These are phyloP conservation scores for Ginglymostoma cirratum DNA, from an alignment of 2,113 vertebrate genomes.

Conservation along the genomic window DNA sequence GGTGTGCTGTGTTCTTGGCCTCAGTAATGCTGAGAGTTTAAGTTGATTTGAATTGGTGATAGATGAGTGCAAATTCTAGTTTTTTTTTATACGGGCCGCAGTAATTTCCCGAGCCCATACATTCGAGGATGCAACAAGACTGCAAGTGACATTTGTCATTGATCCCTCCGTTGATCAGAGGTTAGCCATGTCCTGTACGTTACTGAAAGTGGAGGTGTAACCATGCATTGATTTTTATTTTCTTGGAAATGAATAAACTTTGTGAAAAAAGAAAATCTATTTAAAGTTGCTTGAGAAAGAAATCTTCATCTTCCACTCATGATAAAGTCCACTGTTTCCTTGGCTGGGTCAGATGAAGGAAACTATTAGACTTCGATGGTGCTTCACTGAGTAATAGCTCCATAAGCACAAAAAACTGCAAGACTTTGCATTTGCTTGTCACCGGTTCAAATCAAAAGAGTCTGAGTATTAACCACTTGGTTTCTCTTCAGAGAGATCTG, in stretches of 20 bases:
- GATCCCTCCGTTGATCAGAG: constrained; percentile 23
- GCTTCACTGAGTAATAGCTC: neutral
- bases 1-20: neutral
- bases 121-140: neutral
- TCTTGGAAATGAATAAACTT: neutral
- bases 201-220: neutral
- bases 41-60: constrained; percentile 19
- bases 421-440: neutral
- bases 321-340: neutral
- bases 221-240: neutral
- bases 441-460: neutral
- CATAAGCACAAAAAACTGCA: neutral
- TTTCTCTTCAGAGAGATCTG: neutral
- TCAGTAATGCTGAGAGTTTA: constrained; percentile 2
- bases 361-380: neutral
- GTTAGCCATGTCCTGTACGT: neutral
- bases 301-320: neutral
- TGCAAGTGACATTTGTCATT: neutral
- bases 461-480: neutral
- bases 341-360: neutral
- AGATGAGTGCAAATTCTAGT: neutral
- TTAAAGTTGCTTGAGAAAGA: neutral
- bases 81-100: neutral
- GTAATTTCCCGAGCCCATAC: neutral
- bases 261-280: neutral